These are phyloP conservation scores for Telmatherina bonti DNA, from an alignment of 2,797 vertebrate species.

Conservation along the genomic window DNA sequence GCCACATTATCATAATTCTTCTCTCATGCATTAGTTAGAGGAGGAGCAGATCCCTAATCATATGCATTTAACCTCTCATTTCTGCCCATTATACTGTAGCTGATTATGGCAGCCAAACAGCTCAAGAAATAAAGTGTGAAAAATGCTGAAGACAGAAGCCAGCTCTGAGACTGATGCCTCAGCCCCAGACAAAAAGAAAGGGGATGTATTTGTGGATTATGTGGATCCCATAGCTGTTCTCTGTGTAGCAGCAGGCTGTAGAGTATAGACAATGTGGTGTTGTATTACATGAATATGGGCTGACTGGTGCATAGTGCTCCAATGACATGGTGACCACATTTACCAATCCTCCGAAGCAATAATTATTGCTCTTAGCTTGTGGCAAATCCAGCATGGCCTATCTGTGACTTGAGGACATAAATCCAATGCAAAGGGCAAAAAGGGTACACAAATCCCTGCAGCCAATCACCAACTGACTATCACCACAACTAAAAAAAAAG, in stretches of 20 bases:
- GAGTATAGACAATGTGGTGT: constrained; percentile 57
- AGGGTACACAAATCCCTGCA: constrained; percentile 6
- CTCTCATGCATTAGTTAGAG: constrained; percentile 64
- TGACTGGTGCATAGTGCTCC: constrained; percentile 70
- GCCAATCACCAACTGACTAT: constrained; percentile 5
- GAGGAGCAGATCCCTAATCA: constrained; percentile 66
- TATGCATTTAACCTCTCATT: constrained; percentile 71
- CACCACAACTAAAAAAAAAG: constrained; percentile 7
- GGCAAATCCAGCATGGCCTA: constrained; percentile 45
- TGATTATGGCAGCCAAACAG: constrained; percentile 63
- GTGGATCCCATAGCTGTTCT: constrained; percentile 45
- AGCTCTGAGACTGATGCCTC: constrained; percentile 48
- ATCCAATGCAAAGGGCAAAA: constrained; percentile 32
- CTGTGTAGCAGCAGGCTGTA: constrained; percentile 25
- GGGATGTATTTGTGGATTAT: constrained; percentile 27
- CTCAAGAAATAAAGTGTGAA: constrained; percentile 46
- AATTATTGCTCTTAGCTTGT: constrained; percentile 64
- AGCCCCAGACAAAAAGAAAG: constrained; percentile 44
- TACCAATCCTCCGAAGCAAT: constrained; percentile 45
- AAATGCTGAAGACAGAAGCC: constrained; percentile 55
- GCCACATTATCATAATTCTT: constrained; percentile 59
- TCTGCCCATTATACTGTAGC: constrained; percentile 61
- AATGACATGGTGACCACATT: constrained; percentile 77
- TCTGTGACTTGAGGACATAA: constrained; percentile 40
- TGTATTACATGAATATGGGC: constrained; percentile 67